Evolutionary conservation across 2,113 vertebrate species (phyloP), one percentile per base, ranked within the genome.

Genomic region (Oryzias woworae): DNA sequence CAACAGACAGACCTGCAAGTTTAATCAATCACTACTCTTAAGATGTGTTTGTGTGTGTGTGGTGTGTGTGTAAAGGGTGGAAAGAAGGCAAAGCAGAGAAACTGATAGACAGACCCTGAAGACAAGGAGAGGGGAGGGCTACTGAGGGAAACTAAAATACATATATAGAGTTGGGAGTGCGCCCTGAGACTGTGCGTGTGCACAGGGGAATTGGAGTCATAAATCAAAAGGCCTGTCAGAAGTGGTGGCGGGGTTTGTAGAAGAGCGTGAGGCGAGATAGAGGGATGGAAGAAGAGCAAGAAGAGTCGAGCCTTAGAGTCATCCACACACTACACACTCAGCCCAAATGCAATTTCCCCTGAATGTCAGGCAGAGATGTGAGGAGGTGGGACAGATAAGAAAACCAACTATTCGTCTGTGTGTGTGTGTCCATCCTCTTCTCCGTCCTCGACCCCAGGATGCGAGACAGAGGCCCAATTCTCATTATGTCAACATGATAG

Each of bases 191-290:
- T 89, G 28, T 80, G 77, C 84, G 79, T 90, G 88, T 90, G 86
- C 86, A 28, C 83, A 77, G 66, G 85, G 88, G 91, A 92, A 91
- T 90, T 90, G 90, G 88, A 91, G 87, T 86, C 88, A 92, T 93
- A 92, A 93, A 93, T 92, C 91, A 93, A 88, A 85, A 63, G 66
- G 82, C 58, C 88, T 92, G 92, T 92, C 91, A 92, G 76, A 79
- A 76, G 80, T 71, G 77, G 78, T 73, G 72, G 69, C 72, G 83
- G 80, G 73, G 75, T 71, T 71, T 70, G 81, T 64, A 75, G 74
- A 70, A 77, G 77, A 83, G 86, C 81, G 87, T 75, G 80, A 75
- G 78, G 48, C 70, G 77, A 70, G 72, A 62, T 22, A 43, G 53
- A 54, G 77, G 63, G 49, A 55, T 52, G 66, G 63, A 74, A 75